phyloP scores from a whole-genome alignment of 2,888 invertebrate species.

The Dicyrtomina minuta region DNA sequence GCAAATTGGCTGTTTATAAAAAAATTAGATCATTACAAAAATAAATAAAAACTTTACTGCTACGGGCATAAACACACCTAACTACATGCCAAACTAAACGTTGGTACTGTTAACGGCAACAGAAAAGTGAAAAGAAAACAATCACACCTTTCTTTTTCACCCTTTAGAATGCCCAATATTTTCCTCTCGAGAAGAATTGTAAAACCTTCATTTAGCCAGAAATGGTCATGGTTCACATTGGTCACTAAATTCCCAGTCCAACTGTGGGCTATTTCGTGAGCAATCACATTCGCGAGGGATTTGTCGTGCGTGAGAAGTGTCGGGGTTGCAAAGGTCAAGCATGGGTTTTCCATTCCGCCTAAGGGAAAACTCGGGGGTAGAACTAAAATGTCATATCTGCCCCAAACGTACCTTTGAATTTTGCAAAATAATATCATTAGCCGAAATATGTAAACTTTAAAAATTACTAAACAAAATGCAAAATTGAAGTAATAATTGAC shows the following conservation, averaged over 20 bases:
- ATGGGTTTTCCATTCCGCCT: conserved; percentile 92
- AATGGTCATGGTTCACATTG: conserved; percentile 88
- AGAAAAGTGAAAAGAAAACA: no score
- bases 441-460: no score
- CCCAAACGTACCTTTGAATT: conserved; percentile 83
- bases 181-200: conserved; percentile 89
- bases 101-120: no score
- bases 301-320: conserved; percentile 67
- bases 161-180: conserved; percentile 71
- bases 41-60: no score
- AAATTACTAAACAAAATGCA: no score
- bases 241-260: conserved; percentile 95
- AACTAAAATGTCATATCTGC: conserved; percentile 79
- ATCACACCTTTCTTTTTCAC: conserved; percentile 61
- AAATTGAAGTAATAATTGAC: no score
- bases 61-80: no score
- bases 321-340: conserved; percentile 80
- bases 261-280: conserved; percentile 93
- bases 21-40: no score
- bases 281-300: conserved; percentile 85
- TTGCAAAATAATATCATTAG: no score
- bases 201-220: conserved; percentile 95
- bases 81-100: no score
- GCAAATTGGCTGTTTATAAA: conserved; percentile 79
- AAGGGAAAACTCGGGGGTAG: conserved; percentile 91